phyloP scores from a whole-genome alignment of 2,797 vertebrate genomes.

The Microctenopoma steveboyesi region DNA sequence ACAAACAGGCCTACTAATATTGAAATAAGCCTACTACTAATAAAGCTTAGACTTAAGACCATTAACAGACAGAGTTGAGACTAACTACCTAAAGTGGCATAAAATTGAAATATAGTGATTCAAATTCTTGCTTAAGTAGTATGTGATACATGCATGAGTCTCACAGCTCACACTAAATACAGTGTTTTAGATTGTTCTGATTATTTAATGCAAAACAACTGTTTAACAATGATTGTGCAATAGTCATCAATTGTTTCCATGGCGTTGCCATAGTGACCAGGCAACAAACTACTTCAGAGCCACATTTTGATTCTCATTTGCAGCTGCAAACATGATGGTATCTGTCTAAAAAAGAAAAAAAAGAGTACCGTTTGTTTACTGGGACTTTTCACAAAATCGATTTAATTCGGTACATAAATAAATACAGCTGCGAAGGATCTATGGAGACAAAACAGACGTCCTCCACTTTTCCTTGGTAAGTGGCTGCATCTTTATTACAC shows the following conservation, averaged over 20 bases:
- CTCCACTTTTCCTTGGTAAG: conserved; percentile 51
- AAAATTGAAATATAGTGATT: too few species aligned
- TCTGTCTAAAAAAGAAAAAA: too few species aligned
- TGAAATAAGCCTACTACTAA: too few species aligned
- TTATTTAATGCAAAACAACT: background rate
- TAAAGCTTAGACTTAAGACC: too few species aligned
- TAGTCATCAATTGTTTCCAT: background rate
- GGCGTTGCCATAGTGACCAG: conserved; percentile 41
- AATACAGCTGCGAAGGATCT: background rate
- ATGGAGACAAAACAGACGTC: conserved; percentile 18
- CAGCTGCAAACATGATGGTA: background rate
- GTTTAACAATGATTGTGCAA: background rate
- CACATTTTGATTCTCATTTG: too few species aligned
- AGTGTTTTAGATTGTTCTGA: background rate
- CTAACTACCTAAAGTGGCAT: too few species aligned
- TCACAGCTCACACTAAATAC: too few species aligned
- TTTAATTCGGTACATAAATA: background rate
- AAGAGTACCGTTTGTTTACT: background rate
- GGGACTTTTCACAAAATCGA: background rate
- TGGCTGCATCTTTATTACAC: background rate
- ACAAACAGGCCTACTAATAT: too few species aligned
- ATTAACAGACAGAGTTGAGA: too few species aligned
- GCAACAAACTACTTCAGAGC: conserved; percentile 22
- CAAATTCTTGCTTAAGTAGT: too few species aligned
- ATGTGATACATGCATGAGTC: too few species aligned